Percentiles rank a stretch among this genome's conserved stretches.
These are phyloP conservation scores for Pteronura brasiliensis DNA, from an alignment of 2,113 vertebrate genomes.

Conservation along the genomic window DNA sequence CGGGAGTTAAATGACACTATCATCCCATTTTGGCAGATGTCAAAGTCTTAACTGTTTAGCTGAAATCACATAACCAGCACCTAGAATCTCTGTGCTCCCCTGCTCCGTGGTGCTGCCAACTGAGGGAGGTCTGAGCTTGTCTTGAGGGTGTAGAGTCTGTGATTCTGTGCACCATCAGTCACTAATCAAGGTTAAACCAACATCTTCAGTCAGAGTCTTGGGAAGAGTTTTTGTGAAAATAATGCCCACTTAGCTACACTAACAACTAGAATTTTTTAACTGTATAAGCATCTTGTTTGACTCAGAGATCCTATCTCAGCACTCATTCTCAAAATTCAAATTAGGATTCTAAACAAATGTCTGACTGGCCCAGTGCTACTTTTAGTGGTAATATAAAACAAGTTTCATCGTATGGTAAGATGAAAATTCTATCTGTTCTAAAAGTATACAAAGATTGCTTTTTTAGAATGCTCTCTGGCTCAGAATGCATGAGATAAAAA, in stretches of 20 bases:
- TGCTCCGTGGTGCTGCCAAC: background rate
- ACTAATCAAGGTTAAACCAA: background rate
- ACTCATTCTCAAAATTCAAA: conserved; percentile 22
- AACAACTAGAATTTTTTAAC: background rate
- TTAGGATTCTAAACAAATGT: background rate
- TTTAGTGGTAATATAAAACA: background rate
- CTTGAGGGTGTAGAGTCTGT: background rate
- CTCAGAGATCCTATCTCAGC: background rate
- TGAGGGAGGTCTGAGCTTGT: background rate
- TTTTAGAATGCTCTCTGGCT: background rate
- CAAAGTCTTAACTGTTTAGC: background rate
- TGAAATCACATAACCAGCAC: background rate
- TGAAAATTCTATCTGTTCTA: conserved; percentile 38
- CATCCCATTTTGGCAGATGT: background rate
- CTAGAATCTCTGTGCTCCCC: background rate
- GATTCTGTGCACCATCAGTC: background rate
- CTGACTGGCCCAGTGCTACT: background rate
- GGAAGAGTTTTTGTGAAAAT: background rate
- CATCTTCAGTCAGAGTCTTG: background rate
- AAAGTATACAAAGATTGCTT: conserved; percentile 20
- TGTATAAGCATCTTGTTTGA: background rate
- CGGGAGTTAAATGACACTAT: background rate
- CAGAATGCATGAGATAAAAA: background rate
- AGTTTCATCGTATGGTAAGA: background rate
- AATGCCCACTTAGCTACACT: background rate